Base-by-base conservation (phyloP, 2,113 vertebrate species). In the Dipodomys spectabilis region DNA sequence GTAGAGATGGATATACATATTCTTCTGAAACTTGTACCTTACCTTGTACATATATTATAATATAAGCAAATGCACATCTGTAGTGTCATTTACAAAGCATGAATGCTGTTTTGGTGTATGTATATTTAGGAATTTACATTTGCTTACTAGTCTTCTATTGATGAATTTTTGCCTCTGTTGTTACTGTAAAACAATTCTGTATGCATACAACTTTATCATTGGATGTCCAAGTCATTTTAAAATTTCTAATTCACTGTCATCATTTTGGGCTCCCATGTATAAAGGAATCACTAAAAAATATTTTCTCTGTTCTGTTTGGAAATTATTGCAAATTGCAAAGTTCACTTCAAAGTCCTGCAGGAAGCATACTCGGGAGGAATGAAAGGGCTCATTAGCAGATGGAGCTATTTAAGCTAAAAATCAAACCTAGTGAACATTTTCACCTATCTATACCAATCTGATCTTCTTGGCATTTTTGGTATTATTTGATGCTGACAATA, bases 401-500 rank as follows among this genome's bases (percentile, higher is more conserved):
- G 93, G 72, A 62, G 39, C 80, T 93, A 82, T 3, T 96, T 90
- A 87, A 96, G 49, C 94, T 85, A 94, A 97, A 94, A 39, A 92
- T 94, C 30, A 94, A 72, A 75, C 95, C 7, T 91, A 45, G 22
- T 92, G 60, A 96, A 82, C 91, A 95, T 93, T 95, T 97, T 94
- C 91, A 90, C 88, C 84, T 95, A 95, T 75, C 73, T 82, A 96
- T 39, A 69, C 72, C 89, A 64, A 23, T 84, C 82, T 97, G 89
- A 78, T 82, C 88, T 92, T 95, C 93, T 65, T 88, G 87, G 92
- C 82, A 92, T 90, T 95, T 96, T 92, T 91, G 8, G 86, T 91
- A 97, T 80, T 96, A 96, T 97, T 97, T 95, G 96, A 95, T 95
- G 97, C 45, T 57, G 83, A 96, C 96, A 97, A 97, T 97, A 97